A percentile compares a stretch with the other conserved stretches of the same genome.
Conservation (phyloP, 1,140 invertebrate species). For the Cyrtorhinus lividipennis region DNA sequence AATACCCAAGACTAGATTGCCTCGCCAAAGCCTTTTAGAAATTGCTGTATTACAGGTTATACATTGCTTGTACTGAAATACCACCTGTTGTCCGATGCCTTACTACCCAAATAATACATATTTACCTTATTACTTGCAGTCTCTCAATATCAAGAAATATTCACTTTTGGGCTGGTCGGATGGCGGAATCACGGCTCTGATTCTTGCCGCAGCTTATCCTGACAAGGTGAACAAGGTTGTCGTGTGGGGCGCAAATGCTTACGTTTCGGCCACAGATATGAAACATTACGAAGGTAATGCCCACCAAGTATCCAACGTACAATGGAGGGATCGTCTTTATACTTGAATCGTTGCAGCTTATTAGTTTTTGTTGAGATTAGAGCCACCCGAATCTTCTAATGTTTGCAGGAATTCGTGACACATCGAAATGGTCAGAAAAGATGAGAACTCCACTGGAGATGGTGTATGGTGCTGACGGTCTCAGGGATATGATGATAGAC, state of each 20-base stretch:
- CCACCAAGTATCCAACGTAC: no score
- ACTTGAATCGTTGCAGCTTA: no score
- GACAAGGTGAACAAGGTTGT: constrained; percentile 54
- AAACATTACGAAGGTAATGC: constrained; percentile 43
- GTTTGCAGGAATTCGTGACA: constrained; percentile 39
- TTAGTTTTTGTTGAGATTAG: no score
- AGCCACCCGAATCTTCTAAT: no score
- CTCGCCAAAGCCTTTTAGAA: no score
- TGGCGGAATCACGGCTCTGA: constrained; percentile 64
- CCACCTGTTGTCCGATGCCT: no score
- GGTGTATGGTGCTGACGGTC: constrained; percentile 59
- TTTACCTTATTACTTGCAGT: constrained; percentile 31
- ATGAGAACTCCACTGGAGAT: constrained; percentile 58
- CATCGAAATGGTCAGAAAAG: constrained; percentile 61
- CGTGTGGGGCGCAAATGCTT: constrained; percentile 63
- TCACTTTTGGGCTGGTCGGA: constrained; percentile 80
- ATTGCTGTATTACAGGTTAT: no score
- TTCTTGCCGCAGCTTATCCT: constrained; percentile 53
- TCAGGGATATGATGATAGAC: constrained; percentile 33
- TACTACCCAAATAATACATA: no score
- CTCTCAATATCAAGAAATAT: constrained; percentile 49
- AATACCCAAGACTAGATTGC: no score
- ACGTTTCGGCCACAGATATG: constrained; percentile 50
- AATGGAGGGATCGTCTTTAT: no score
- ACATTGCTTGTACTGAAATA: no score